Percentiles rank a stretch among this genome's conserved stretches.
Conservation (phyloP, 2,888 invertebrate genomes). For the Drosophila sordidula region DNA sequence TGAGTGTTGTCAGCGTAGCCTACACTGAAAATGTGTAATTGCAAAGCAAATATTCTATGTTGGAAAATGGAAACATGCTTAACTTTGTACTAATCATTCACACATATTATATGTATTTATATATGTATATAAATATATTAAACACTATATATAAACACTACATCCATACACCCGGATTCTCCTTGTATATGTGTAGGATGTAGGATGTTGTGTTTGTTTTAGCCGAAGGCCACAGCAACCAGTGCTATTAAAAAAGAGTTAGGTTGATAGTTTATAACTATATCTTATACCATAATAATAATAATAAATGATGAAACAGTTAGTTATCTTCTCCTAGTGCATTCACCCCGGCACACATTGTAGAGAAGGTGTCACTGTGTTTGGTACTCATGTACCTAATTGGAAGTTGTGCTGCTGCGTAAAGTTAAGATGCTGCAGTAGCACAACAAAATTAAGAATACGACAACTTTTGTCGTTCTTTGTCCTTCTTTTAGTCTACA, state of each 20-base stretch:
- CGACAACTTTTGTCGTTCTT: constrained; percentile 61
- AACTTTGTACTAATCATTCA: neutral
- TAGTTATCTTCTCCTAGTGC: constrained; percentile 36
- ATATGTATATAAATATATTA: too few relatives aligned
- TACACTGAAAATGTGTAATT: constrained; percentile 32
- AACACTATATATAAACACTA: too few relatives aligned
- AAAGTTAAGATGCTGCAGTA: constrained; percentile 53
- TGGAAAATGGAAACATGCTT: too few relatives aligned
- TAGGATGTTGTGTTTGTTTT: too few relatives aligned
- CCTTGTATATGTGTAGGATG: too few relatives aligned
- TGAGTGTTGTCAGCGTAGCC: constrained; percentile 24
- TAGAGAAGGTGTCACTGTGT: constrained; percentile 34
- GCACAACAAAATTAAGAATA: constrained; percentile 70
- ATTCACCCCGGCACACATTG: constrained; percentile 14
- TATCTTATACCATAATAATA: too few relatives aligned
- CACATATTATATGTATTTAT: too few relatives aligned
- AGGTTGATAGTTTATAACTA: too few relatives aligned
- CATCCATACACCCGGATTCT: too few relatives aligned
- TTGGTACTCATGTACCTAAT: constrained; percentile 82
- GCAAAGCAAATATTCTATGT: neutral
- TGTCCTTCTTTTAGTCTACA: constrained; percentile 12
- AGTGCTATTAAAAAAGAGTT: too few relatives aligned
- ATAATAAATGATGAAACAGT: too few relatives aligned
- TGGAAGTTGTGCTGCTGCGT: constrained; percentile 77
- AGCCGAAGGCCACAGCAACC: too few relatives aligned